Percentiles rank a stretch among this genome's conserved stretches.
Conservation (phyloP, 2,113 vertebrate genomes). For the Galeopterus variegatus region DNA sequence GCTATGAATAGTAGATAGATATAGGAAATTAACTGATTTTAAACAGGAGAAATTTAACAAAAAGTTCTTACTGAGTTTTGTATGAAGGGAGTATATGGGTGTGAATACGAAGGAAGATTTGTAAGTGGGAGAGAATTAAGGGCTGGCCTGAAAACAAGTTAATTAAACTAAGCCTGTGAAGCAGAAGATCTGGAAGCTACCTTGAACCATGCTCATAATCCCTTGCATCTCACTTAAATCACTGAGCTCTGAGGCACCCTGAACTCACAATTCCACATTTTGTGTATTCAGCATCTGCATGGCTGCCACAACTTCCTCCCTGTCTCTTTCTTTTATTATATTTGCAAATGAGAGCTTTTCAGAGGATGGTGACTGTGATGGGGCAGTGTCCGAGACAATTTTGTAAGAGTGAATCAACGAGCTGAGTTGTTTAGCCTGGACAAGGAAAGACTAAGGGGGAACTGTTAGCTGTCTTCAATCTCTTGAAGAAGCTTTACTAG, state of each 20-base stretch:
- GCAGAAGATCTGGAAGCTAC: not conserved
- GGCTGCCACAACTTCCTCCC: not conserved
- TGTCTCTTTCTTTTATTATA: not conserved
- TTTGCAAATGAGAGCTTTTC: not conserved
- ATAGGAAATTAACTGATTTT: not conserved
- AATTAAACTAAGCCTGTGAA: slow-evolving; percentile 26
- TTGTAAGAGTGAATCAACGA: not conserved
- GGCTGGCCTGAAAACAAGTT: not conserved
- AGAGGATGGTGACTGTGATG: too few species aligned
- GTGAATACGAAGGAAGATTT: slow-evolving; percentile 6
- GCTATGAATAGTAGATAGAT: not conserved
- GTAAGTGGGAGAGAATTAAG: not conserved
- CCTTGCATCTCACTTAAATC: not conserved
- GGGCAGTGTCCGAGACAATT: not conserved
- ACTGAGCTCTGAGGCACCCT: not conserved
- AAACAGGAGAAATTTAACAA: slow-evolving; percentile 9
- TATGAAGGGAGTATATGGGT: not conserved
- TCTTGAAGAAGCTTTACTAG: not conserved
- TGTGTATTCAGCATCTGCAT: not conserved
- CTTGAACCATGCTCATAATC: not conserved
- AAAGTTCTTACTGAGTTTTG: slow-evolving; percentile 17
- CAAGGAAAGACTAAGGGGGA: not conserved
- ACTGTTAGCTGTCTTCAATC: not conserved
- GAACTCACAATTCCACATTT: not conserved
- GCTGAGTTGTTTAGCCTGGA: not conserved